These are phyloP conservation scores for Protaetia brevitarsis DNA, from an alignment of 1,140 invertebrate genomes.

Conservation along the genomic window DNA sequence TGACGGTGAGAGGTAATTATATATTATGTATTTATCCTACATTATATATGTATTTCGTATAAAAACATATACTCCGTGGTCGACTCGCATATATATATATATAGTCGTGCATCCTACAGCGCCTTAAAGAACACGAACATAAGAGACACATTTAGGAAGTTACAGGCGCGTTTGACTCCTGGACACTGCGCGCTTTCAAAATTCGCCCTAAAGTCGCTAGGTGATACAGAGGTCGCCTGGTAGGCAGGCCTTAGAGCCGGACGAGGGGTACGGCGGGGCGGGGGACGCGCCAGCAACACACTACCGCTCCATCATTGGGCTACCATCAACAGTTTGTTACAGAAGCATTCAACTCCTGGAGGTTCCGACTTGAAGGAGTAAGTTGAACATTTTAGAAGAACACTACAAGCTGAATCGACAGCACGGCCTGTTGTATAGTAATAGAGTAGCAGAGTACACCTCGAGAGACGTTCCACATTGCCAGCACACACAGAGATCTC, in stretches of 20 bases:
- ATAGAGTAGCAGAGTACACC: slow-evolving; percentile 1
- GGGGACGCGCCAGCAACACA: slow-evolving; percentile 39
- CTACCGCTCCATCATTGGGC: slow-evolving; percentile 45
- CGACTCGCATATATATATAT: too few relatives aligned
- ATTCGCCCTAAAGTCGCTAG: not conserved
- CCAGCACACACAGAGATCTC: not conserved
- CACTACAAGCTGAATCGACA: slow-evolving; percentile 20
- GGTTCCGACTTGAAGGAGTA: slow-evolving; percentile 21
- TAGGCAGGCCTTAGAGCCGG: slow-evolving; percentile 37
- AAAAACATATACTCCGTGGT: too few relatives aligned
- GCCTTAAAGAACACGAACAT: not conserved
- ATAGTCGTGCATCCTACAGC: too few relatives aligned
- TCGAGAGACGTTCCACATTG: not conserved
- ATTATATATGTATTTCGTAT: too few relatives aligned
- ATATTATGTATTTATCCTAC: too few relatives aligned
- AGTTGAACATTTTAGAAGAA: slow-evolving; percentile 24
- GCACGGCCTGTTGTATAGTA: too few relatives aligned
- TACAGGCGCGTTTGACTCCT: not conserved
- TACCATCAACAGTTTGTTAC: slow-evolving; percentile 46
- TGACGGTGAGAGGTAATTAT: too few relatives aligned
- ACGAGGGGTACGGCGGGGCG: slow-evolving; percentile 31
- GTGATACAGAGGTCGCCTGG: slow-evolving; percentile 28
- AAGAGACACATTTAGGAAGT: not conserved
- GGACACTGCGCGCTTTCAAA: not conserved
- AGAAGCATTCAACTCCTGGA: slow-evolving; percentile 39